Percentiles rank a stretch among this genome's conserved stretches.
phyloP scores from a whole-genome alignment of 2,797 vertebrate genomes.

The Poecilia wingei region DNA sequence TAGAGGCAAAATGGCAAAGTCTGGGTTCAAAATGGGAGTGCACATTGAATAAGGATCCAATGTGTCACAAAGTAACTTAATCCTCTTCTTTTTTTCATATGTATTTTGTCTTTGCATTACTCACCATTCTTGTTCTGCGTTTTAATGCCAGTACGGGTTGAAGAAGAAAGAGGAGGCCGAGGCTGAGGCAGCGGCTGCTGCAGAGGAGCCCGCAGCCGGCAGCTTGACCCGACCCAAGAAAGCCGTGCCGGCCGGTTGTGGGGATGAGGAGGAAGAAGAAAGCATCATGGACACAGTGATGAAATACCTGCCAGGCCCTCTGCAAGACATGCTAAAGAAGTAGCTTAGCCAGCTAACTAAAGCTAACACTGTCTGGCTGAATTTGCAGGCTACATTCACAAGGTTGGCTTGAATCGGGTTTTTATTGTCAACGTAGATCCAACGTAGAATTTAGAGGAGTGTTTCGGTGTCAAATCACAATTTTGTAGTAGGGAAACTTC shows the following conservation, averaged over 20 bases:
- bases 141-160: constrained; percentile 76
- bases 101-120: background rate
- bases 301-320: constrained; percentile 97
- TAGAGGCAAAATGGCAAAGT: background rate
- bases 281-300: constrained; percentile 98
- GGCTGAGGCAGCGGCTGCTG: constrained; percentile 91
- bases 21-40: background rate
- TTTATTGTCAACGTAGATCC: constrained; percentile 1
- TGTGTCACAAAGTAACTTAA: background rate
- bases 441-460: background rate
- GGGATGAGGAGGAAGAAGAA: constrained; percentile 92
- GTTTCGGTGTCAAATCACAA: constrained; percentile 22
- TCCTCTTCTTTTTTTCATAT: background rate
- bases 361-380: constrained; percentile 56
- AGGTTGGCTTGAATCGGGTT: constrained; percentile 45
- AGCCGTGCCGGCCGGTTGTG: constrained; percentile 92
- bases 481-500: constrained; percentile 31
- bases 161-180: constrained; percentile 96
- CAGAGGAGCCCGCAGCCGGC: constrained; percentile 89
- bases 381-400: constrained; percentile 59
- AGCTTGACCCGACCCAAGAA: constrained; percentile 96
- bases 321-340: constrained; percentile 99
- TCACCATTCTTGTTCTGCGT: constrained; percentile 8
- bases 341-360: constrained; percentile 67
- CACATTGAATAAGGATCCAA: background rate